Base-by-base conservation (phyloP, 2,888 invertebrate species). In the Elmis aenea region DNA sequence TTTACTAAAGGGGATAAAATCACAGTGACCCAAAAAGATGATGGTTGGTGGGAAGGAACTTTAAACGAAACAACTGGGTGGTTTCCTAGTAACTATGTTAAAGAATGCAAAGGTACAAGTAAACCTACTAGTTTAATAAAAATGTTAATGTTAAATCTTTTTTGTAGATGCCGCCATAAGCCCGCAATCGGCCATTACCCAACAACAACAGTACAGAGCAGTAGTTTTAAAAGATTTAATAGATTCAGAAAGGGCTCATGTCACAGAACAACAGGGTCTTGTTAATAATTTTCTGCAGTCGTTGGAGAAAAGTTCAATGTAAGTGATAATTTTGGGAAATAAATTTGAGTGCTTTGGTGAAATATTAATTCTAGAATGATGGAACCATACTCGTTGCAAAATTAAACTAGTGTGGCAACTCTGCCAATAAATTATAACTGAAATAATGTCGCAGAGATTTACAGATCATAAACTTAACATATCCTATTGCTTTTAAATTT, bases 1-100 rank as follows among this genome's bases (percentile, higher is more conserved):
- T 94, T 99, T 68, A 85, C 84, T 57, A 96, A 95, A 69, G 93
- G 94, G 33, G 97, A 97, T 69, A 75, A 95, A 51, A 96, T 99
- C 54, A 93, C 93, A 20, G 86, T 99, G 37, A 95, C 96, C 16
- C 97, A 99, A 68, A 81, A 81, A 39, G 86, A 91, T 59, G 95
- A 96, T 59, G 97, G 95, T 33, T 97, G 97, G 97, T 99, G 97
- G 97, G 99, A 99, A 73, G 97, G 97, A 8, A 97, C 96, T 5
- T 72, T 96, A 28, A 82, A 85, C 42, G 94, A 90, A 52, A 89
- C 88, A 64, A 96, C 96, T 46, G 96, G 95, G 58, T 97, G 96
- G 96, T 97, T 97, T 73, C 96, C 96, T 44, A 90, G 91, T 62
- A 96, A 96, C 71, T 96, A 95, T 76, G 93, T 94, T 42, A 86